Evolutionary conservation across 2,888 invertebrate species (phyloP), one percentile per base, ranked within the genome.

Genomic region (Malthinus flaveolus): DNA sequence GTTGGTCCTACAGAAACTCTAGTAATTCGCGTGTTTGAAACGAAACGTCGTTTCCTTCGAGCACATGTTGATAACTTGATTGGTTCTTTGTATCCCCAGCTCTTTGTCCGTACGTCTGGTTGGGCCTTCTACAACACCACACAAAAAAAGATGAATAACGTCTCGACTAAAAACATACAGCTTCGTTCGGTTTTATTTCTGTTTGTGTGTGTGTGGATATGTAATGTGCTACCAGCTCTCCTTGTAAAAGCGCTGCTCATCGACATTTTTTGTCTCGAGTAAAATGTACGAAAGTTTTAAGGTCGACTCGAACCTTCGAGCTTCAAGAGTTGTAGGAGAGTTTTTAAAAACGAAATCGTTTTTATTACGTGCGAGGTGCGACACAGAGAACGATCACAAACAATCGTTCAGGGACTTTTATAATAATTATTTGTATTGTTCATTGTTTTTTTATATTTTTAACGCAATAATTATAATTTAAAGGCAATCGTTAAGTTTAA

Each of bases 41-140:
- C 13, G 32, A 51, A 51, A 47, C 13, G 23, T 23, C 13, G 23
- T 23, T 35, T 49, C 49, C 50, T 48, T 44, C 23, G 23, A 44
- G 33, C 59, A 45, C 37, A 35, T 49, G 56, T 51, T 51, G 44
- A 52, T 45, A 44, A 54, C 35, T 59, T 37, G 34, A 11, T 39
- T 54, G 59, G 55, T 45, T 54, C 51, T 48, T 49, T 61, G 58
- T 33, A 54, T 36, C 46, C 46, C 36, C 60, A 51, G 60, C 63
- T 63, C 63, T 67, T 63, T 66, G 64, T 62, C 58, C 61, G 57
- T 39, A 36, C 54, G 65, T 63, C 64, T 66, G 66, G 60, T 56
- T 45, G 52, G 64, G 39, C 62, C 53, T 49, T 56, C 39, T 53
- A 59, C 48, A 23, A 23, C 23, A 23, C 23, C 23, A 23, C 52